Base-by-base conservation (phyloP, 2,888 invertebrate species). In the Ennomos quercinarius region DNA sequence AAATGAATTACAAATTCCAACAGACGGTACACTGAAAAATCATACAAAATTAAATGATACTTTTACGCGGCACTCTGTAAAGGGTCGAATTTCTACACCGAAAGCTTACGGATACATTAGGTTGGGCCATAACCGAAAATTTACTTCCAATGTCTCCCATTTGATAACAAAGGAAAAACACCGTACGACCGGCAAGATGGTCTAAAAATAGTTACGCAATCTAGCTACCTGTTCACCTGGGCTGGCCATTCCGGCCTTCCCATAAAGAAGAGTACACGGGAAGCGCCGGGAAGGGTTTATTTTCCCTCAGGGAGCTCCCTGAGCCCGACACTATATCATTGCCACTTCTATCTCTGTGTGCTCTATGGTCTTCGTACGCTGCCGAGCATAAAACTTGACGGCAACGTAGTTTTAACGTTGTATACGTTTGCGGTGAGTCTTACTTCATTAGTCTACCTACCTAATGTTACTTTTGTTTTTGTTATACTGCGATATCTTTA, bases 211-310 rank as follows among this genome's bases (percentile, higher is more conserved):
- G 89, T 86, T 87, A 89, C 82, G 84, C 89, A 90, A 90, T 90
- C 89, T 90, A 86, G 84, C 84, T 89, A 89, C 90, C 89, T 89
- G 89, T 84, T 89, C 89, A 91, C 89, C 89, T 91, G 91, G 86
- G 86, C 87, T 85, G 87, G 86, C 89, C 88, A 86, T 89, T 89
- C 87, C 87, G 87, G 84, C 87, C 90, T 90, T 82, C 87, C 89
- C 91, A 91, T 92, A 92, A 91, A 92, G 91, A 91, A 91, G 90
- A 90, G 91, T 87, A 88, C 86, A 85, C 86, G 88, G 90, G 88
- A 89, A 88, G 91, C 84, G 80, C 72, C 81, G 82, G 87, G 90
- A 87, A 89, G 91, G 91, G 90, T 91, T 92, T 92, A 91, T 91
- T 89, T 91, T 84, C 80, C 92, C 92, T 87, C 76, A 81, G 91